Evolutionary conservation across 2,888 invertebrate species (phyloP).

Genomic region (Acrocyrtus sp.): DNA sequence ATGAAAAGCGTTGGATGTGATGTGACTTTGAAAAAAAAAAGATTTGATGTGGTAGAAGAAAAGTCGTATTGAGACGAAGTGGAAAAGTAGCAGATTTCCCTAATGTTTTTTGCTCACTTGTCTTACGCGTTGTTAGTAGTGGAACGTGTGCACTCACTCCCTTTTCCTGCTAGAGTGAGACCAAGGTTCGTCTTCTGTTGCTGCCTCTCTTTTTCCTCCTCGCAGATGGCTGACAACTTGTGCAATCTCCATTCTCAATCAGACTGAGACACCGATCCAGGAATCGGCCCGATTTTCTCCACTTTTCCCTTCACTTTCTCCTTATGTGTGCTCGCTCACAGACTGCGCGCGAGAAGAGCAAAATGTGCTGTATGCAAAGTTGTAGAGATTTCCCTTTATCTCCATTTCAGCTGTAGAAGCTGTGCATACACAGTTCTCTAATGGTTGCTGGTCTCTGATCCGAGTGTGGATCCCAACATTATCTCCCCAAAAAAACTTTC

Average conservation of each 20-base stretch:
- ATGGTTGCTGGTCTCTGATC: conserved; percentile 1
- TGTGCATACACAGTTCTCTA: neutral
- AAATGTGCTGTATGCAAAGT: too few relatives aligned
- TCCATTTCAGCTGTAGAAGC: neutral
- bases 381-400: too few relatives aligned
- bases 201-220: neutral
- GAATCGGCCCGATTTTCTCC: conserved; percentile 40
- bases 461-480: too few relatives aligned
- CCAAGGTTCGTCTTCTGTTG: neutral
- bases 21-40: too few relatives aligned
- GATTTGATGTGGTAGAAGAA: too few relatives aligned
- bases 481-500: too few relatives aligned
- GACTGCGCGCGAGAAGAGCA: too few relatives aligned
- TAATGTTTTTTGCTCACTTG: conserved; percentile 45
- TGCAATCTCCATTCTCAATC: conserved; percentile 54
- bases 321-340: conserved; percentile 1
- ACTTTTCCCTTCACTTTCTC: conserved; percentile 14
- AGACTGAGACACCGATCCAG: conserved; percentile 46
- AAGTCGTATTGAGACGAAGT: too few relatives aligned
- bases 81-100: conserved; percentile 55
- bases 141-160: conserved; percentile 20
- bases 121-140: too few relatives aligned
- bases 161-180: too few relatives aligned
- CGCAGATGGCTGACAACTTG: conserved; percentile 50
- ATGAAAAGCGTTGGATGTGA: too few relatives aligned